Percentiles rank a stretch among this genome's conserved stretches.
Evolutionary conservation across 2,113 vertebrate species (phyloP).

Genomic region (Sceloporus tristichus): DNA sequence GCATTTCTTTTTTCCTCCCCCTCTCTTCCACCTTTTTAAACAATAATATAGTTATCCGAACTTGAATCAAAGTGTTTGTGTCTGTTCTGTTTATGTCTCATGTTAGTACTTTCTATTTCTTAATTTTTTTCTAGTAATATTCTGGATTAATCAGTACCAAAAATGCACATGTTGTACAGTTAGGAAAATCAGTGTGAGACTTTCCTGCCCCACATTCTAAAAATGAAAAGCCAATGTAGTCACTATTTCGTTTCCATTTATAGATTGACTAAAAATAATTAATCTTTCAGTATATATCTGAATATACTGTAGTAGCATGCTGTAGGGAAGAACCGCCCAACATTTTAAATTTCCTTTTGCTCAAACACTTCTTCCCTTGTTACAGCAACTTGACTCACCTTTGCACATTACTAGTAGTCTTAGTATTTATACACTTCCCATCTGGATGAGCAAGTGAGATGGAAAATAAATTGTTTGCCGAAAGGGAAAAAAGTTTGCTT

Average conservation of each 20-base stretch:
- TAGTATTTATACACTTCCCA: not conserved
- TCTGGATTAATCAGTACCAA: not conserved
- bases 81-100: too few species aligned
- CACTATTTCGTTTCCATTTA: not conserved
- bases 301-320: not conserved
- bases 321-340: not conserved
- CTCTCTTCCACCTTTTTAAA: too few species aligned
- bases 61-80: not conserved
- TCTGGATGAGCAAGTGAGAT: not conserved
- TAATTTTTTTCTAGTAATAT: not conserved
- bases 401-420: not conserved
- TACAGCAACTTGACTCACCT: too few species aligned
- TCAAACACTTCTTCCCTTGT: accelerated
- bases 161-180: not conserved
- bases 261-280: not conserved
- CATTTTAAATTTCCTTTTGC: not conserved
- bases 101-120: not conserved
- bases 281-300: accelerated
- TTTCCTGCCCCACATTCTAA: not conserved
- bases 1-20: too few species aligned
- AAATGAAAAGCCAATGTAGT: not conserved
- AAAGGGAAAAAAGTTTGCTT: not conserved
- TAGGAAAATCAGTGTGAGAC: not conserved
- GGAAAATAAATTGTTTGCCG: constrained; percentile 7
- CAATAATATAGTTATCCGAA: not conserved